A percentile compares a stretch with the other conserved stretches of the same genome.
phyloP scores from a whole-genome alignment of 2,113 vertebrate genomes.

The Paratilapia polleni region DNA sequence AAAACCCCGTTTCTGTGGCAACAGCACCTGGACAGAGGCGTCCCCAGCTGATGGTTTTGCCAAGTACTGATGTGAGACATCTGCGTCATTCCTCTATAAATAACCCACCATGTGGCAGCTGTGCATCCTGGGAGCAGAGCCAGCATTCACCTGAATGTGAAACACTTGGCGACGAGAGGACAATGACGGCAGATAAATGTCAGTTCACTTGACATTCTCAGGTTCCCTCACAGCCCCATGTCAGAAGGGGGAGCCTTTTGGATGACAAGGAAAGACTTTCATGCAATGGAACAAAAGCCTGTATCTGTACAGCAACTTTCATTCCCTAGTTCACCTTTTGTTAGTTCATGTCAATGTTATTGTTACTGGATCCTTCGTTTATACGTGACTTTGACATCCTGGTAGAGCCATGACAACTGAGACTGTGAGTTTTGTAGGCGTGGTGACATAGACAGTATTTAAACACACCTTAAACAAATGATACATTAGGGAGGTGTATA shows the following conservation, averaged over 20 bases:
- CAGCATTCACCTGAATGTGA: conserved; percentile 58
- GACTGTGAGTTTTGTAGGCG: conserved; percentile 76
- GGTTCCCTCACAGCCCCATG: conserved; percentile 49
- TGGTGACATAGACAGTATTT: conserved; percentile 61
- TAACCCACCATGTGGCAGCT: conserved; percentile 64
- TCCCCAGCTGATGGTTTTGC: conserved; percentile 59
- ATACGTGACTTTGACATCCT: conserved; percentile 54
- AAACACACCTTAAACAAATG: conserved; percentile 78
- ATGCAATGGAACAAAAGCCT: not conserved
- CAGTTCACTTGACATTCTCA: conserved; percentile 63
- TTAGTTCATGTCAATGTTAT: not conserved
- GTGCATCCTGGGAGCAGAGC: conserved; percentile 47
- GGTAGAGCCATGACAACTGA: conserved; percentile 31
- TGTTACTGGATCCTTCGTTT: conserved; percentile 26
- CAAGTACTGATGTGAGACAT: conserved; percentile 57
- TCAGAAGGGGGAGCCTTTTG: not conserved
- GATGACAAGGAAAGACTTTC: not conserved
- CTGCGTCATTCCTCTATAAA: conserved; percentile 79
- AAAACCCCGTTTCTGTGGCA: conserved; percentile 62
- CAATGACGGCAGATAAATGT: conserved; percentile 54
- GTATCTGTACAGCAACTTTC: not conserved
- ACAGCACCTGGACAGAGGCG: conserved; percentile 66
- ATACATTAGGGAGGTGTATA: not conserved
- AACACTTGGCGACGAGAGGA: conserved; percentile 48
- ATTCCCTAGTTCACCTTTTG: not conserved